Percentiles rank a stretch among this genome's conserved stretches.
These are phyloP conservation scores for Athene cunicularia DNA, from an alignment of 2,113 vertebrate genomes.

Conservation along the genomic window DNA sequence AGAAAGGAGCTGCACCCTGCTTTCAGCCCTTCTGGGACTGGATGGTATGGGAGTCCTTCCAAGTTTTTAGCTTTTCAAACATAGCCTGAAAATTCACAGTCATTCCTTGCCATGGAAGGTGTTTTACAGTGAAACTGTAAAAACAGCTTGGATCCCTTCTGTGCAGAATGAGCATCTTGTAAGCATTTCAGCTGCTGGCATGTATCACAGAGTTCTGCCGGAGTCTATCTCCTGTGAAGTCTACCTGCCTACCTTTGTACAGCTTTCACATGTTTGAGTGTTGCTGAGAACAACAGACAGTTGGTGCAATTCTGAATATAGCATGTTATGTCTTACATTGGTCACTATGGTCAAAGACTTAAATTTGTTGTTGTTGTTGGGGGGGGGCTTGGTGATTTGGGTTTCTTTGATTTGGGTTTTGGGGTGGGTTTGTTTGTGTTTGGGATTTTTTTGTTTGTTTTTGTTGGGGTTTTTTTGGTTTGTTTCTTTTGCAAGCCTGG, in stretches of 20 bases:
- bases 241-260: background rate
- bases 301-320: background rate
- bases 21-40: background rate
- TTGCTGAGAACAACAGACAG: background rate
- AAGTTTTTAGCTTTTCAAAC: background rate
- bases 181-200: conserved; percentile 2
- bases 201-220: background rate
- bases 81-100: background rate
- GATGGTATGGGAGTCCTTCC: background rate
- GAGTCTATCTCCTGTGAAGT: background rate
- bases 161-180: background rate
- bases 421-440: background rate
- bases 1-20: background rate
- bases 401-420: background rate
- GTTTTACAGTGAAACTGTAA: background rate
- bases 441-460: background rate
- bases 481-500: background rate
- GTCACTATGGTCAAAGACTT: background rate
- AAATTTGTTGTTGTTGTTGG: background rate
- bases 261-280: background rate
- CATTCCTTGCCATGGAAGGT: background rate
- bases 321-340: background rate
- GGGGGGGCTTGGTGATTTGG: background rate
- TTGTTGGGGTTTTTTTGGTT: background rate
- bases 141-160: conserved; percentile 7